Conservation (phyloP, 2,888 invertebrate genomes). For the Cryptocephalus moraei region DNA sequence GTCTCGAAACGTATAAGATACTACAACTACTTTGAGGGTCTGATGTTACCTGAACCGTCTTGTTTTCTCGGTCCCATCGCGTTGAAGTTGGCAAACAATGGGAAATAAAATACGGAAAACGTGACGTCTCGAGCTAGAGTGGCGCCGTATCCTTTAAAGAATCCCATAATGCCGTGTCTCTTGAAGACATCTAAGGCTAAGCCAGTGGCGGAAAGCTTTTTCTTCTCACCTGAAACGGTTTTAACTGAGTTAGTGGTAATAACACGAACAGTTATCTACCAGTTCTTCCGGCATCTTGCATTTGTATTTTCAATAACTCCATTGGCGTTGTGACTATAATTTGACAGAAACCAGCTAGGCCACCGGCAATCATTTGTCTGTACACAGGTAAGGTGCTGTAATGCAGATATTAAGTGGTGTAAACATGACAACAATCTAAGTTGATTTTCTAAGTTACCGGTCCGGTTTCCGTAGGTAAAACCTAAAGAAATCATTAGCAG, state of each 20-base stretch:
- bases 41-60: too few relatives aligned
- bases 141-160: slow-evolving; percentile 89
- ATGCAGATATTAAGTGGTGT: neutral
- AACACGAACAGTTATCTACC: slow-evolving; percentile 58
- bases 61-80: slow-evolving; percentile 63
- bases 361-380: slow-evolving; percentile 91
- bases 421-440: too few relatives aligned
- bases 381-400: slow-evolving; percentile 37
- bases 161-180: slow-evolving; percentile 44
- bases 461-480: slow-evolving; percentile 66
- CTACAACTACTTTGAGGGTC: too few relatives aligned
- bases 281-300: slow-evolving; percentile 92
- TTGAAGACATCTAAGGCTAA: too few relatives aligned
- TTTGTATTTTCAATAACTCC: slow-evolving; percentile 97
- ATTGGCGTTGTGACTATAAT: slow-evolving; percentile 97
- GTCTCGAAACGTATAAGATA: too few relatives aligned
- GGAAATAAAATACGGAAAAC: slow-evolving; percentile 95
- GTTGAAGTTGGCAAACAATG: slow-evolving; percentile 89
- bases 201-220: too few relatives aligned
- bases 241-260: too few relatives aligned
- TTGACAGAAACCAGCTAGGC: slow-evolving; percentile 91
- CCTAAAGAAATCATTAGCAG: slow-evolving; percentile 95
- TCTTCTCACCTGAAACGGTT: too few relatives aligned
- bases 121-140: slow-evolving; percentile 87
- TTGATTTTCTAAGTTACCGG: slow-evolving; percentile 44